Conservation (phyloP, 1,140 invertebrate species). For the Papilio machaon region DNA sequence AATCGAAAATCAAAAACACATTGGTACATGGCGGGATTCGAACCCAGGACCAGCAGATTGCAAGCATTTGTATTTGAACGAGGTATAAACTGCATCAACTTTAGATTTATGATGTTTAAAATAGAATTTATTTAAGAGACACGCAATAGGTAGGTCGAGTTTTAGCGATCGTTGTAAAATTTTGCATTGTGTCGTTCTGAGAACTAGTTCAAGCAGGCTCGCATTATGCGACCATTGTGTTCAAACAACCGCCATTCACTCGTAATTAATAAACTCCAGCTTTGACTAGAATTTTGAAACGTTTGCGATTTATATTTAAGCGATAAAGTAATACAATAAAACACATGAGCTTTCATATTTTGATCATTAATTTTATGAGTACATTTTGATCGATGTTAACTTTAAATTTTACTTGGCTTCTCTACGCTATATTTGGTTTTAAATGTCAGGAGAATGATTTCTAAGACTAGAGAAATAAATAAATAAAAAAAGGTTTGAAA, state of each 20-base stretch:
- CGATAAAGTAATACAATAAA: background rate
- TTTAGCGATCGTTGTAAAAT: constrained; percentile 11
- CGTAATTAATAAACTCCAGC: constrained; percentile 19
- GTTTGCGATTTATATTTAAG: background rate
- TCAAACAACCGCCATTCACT: constrained; percentile 22
- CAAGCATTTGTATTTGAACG: too few species aligned
- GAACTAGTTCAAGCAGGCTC: constrained; percentile 32
- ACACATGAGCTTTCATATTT: background rate
- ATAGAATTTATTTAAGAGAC: background rate
- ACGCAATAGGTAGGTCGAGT: constrained; percentile 18
- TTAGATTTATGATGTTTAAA: too few species aligned
- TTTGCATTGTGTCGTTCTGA: constrained; percentile 20
- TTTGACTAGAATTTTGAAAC: background rate
- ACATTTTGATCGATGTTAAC: too few species aligned
- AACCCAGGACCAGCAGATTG: too few species aligned
- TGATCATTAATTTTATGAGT: background rate
- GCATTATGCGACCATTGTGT: constrained; percentile 29
- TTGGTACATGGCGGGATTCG: too few species aligned
- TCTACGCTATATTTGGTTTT: too few species aligned
- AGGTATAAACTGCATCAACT: too few species aligned
- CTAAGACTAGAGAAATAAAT: too few species aligned
- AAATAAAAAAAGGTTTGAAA: too few species aligned
- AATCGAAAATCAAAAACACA: too few species aligned
- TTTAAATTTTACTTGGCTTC: background rate
- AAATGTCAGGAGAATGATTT: background rate